Evolutionary conservation across 1,140 invertebrate species (phyloP), one percentile per base, ranked within the genome.

Genomic region (Aricia agestis): DNA sequence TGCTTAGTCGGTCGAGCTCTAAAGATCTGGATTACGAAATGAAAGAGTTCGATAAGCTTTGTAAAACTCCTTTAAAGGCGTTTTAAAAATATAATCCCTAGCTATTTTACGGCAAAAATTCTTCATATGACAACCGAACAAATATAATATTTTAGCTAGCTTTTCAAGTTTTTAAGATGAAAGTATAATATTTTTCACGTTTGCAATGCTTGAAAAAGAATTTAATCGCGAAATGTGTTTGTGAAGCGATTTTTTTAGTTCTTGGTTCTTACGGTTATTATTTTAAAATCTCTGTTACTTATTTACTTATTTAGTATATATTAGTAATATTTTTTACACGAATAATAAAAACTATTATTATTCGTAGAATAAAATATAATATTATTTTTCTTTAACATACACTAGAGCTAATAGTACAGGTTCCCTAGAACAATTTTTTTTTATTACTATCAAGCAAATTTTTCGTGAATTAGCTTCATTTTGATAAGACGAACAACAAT

Each of bases 41-140:
- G 45, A 52, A 52, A 52, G 45, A 52, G 45, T 52, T 52, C 45
- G 45, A 52, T 52, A 52, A 52, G 45, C 45, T 52, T 52, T 52
- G 45, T 52, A 52, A 52, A 52, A 52, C 45, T 52, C 45, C 45
- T 15, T 4, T 52, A 52, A 52, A 52, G 13, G 13, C 6, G 0
- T 5, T 52, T 9, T 52, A 15, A 11, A 11, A 63, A 63, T 2
- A 19, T 61, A 25, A 18, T 59, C 58, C 58, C 59, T 11, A 52
- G 45, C 45, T 25, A 63, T 6, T 63, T 18, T 4, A 25, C 18
- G 1, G 18, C 6, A 17, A 18, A 25, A 63, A 63, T 11, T 19
- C 19, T 11, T 19, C 19, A 63, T 63, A 25, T 63, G 59, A 25
- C 59, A 63, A 63, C 19, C 18, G 10, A 19, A 63, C 18, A 19